Percentiles rank a stretch among this genome's conserved stretches.
phyloP scores from a whole-genome alignment of 2,113 vertebrate species.

The Plestiodon gilberti region DNA sequence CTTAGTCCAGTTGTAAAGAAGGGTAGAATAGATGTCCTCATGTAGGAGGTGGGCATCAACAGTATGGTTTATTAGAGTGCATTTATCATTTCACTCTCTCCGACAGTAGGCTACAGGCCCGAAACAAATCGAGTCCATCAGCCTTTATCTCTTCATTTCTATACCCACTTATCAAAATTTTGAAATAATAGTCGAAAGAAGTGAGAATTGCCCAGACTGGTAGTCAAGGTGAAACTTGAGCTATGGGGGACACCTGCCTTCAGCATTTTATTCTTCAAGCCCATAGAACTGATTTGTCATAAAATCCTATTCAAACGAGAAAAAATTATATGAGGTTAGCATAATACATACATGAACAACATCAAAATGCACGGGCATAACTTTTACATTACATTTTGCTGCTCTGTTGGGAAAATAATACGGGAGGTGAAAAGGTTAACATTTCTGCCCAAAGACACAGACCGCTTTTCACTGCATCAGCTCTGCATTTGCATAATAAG shows the following conservation, averaged over 20 bases:
- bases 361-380: not conserved
- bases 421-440: constrained; percentile 29
- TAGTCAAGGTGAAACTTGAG: constrained; percentile 28
- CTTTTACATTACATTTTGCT: constrained; percentile 19
- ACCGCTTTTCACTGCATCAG: constrained; percentile 12
- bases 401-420: constrained; percentile 8
- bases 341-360: constrained; percentile 8
- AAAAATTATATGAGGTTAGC: constrained; percentile 1
- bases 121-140: constrained; percentile 58
- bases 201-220: not conserved
- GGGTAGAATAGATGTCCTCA: not conserved
- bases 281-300: constrained; percentile 8
- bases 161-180: constrained; percentile 41
- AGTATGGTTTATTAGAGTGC: constrained; percentile 39
- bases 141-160: constrained; percentile 48
- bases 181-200: constrained; percentile 29
- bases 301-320: constrained; percentile 15
- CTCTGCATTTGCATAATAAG: constrained; percentile 21
- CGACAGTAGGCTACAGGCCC: constrained; percentile 2
- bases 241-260: constrained; percentile 2
- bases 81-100: constrained; percentile 45
- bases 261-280: not conserved
- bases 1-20: not conserved
- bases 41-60: constrained; percentile 15
- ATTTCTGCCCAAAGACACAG: not conserved